Base-by-base conservation (phyloP, 1,140 invertebrate species). In the Muscidifurax raptorellus region DNA sequence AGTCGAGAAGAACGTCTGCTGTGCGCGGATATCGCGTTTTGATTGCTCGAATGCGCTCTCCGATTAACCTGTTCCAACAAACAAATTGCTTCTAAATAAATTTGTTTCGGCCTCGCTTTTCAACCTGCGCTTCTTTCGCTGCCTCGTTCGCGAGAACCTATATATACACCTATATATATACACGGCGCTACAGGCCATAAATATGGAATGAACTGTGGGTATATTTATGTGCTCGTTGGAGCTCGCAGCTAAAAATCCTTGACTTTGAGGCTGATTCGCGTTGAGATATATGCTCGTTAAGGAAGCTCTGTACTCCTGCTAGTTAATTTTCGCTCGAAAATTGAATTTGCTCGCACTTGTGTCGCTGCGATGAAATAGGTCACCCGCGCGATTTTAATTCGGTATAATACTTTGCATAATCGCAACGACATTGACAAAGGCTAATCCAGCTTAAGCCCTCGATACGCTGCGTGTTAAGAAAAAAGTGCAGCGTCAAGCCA, bases 1-100 rank as follows among this genome's bases (percentile, higher is more conserved):
- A 15, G 36, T 30, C 6, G 25, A 44, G 30, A 30, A 28, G 5
- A 64, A n/a, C 80, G 83, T 71, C 59, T 30, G 85, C 82, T 32
- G 52, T 28, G 72, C 69, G 75, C n/a, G 80, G 81, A 87, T 88
- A 91, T 90, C 87, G 85, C 86, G 85, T 82, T 89, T 90, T 88
- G 88, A 90, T 90, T 88, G 87, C 84, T 84, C 83, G 84, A 90
- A 89, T 90, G 84, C n/a, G n/a, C 85, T 59, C 82, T 84, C 84
- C 89, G 89, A 91, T 92, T 91, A 90, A 91, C 89, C 89, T 90
- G 90, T 92, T 89, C 85, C 83, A 40, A n/a, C 75, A 40, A 79
- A 77, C 81, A 76, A 83, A 83, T 83, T 69, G 81, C 52, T 76
- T 47, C 69, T 72, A 59, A 78, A 79, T 83, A 78, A 83, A 83